Base-by-base conservation (phyloP, 2,113 vertebrate species). In the Notothenia rossii region DNA sequence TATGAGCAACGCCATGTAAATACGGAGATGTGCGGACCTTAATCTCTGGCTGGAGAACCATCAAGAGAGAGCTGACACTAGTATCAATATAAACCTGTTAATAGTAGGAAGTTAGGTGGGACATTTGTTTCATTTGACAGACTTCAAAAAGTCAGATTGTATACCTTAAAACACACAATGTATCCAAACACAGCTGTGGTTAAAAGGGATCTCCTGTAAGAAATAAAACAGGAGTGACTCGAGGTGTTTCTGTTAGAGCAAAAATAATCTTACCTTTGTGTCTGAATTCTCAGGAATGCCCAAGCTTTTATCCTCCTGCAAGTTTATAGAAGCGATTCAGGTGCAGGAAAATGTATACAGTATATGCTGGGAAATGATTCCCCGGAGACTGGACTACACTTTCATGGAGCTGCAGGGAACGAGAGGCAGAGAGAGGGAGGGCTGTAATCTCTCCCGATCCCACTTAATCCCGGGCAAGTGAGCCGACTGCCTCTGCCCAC, bases 401-500 rank as follows among this genome's bases (percentile, higher is more conserved):
- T 79, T 76, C 78, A 87, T 62, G 72, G 25, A 79, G 71, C 68
- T 36, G 12, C 33, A 46, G 68, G 25, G 50, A 74, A 49, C 10
- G 8, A 74, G 76, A 14, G 62, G 63, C 67, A 67, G 72, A 43
- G 53, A 69, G 77, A 82, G 84, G 82, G 84, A 84, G 83, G 68
- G 67, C 76, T 72, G 87, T 96, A 95, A 96, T 96, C 95, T 91
- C 82, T 75, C 86, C 84, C 86, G 79, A 94, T 94, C 93, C 94
- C 86, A 83, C 81, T 91, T 95, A 96, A 95, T 95, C 95, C 94
- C 40, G 25, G 59, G 80, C 90, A 86, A 90, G 85, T 84, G 89
- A 94, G 87, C 83, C 22, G 75, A 83, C 85, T 85, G 84, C 86
- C 81, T 85, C 85, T 79, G 82, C 64, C 72, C 86, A 77, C 86